Evolutionary conservation across 2,113 vertebrate species (phyloP), one percentile per base, ranked within the genome.

Genomic region (Brienomyrus brachyistius): DNA sequence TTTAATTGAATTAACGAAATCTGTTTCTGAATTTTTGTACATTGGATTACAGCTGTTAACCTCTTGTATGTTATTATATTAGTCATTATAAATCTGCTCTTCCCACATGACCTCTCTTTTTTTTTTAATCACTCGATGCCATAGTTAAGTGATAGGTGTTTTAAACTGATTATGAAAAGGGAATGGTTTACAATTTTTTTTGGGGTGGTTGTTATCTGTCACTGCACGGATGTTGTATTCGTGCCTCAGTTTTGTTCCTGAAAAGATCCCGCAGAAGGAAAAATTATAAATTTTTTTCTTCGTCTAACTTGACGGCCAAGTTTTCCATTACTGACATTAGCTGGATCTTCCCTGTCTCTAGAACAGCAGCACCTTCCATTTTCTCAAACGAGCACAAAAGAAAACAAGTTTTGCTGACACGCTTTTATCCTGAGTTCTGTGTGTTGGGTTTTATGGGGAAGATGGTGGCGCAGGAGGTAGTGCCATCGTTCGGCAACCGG

Each of bases 301-400:
- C 1, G 0, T 31, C 35, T 48, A 13, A 13, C 48, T 89, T 8
- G 70, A n/a, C 89, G 31, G 84, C 88, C 8, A 3, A n/a, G 35
- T 45, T 84, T 84, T 84, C 82, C 9, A 4, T 48, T 11, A 3
- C 35, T 21, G 11, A 11, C 35, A 19, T 82, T 19, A 47, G 85
- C 83, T 70, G 77, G 87, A 89, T 90, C 86, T 48, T 87, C 90
- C 89, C 91, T 90, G 88, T 84, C 70, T 91, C 48, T 27, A 90
- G 91, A 92, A 90, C 89, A 93, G 90, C 91, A 66, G 27, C 56
- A 48, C 21, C 45, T 56, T 43, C 21, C 21, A 13, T 40, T 74
- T 23, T 45, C 40, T 43, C 13, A 21, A 21, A 31, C 47, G 45
- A 88, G 54, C 45, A 50, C 59, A 74, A 54, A 52, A 80, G 74